Base-by-base conservation (phyloP, 2,888 invertebrate genomes). In the Zootermopsis nevadensis region DNA sequence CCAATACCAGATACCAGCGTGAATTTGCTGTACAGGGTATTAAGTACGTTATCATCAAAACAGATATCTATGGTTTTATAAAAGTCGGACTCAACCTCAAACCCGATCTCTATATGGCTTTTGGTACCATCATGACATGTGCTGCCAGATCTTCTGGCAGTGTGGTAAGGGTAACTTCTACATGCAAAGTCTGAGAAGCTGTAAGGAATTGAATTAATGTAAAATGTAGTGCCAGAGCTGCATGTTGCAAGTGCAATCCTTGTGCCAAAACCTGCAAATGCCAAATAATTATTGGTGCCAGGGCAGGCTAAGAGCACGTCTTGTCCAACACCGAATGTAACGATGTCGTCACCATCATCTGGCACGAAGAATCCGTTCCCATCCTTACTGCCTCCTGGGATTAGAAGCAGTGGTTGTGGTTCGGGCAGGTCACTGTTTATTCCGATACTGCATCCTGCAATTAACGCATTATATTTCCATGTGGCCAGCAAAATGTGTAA, bases 1-100 rank as follows among this genome's bases (percentile, higher is more conserved):
- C 89, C 89, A 84, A 93, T 91, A 0, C 88, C 88, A 0, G 90
- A 87, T 24, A 89, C 90, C 85, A 93, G 89, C 72, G 90, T 89
- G 83, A 90, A 91, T 88, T 90, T 90, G 0, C 91, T 91, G 86
- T 93, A 93, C 15, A 92, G 86, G 0, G 92, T 91, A 85, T 90
- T 91, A 82, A 91, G 88, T 0, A 89, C 88, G 7, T 86, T 87
- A 60, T 90, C 89, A 87, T 93, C 91, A 86, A 92, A 93, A 87
- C 93, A 93, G 0, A 92, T 89, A 86, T 89, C 90, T 85, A 91
- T 91, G 15, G 90, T 87, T 30, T 90, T 89, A 74, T 84, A 91
- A 88, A 87, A 93, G 91, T 19, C 89, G 85, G 84, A 89, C 88
- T 0, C 92, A 89, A 69, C 67, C 35, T 88, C 87, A 87, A 91